Evolutionary conservation across 1,140 invertebrate genomes (phyloP).

Genomic region (Brachionus angularis): DNA sequence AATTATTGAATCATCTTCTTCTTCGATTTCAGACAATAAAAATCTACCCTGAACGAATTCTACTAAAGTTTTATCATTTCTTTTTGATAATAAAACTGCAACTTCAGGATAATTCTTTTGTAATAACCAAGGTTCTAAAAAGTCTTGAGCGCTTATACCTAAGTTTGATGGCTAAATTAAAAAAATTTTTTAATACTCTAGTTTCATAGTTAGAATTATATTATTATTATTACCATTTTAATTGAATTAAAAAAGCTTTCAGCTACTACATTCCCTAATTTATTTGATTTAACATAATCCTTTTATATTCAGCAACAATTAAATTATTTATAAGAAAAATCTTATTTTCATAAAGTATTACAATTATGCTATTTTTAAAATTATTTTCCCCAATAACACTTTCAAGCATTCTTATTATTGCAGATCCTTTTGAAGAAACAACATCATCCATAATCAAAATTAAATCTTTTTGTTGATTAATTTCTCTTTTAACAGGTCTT

Average conservation of each 20-base stretch:
- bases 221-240: not conserved
- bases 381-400: not conserved
- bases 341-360: conserved; percentile 9
- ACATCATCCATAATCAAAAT: not conserved
- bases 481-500: not conserved
- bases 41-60: conserved; percentile 29
- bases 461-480: not conserved
- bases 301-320: not conserved
- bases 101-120: conserved; percentile 44
- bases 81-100: conserved; percentile 12
- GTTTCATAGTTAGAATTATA: not conserved
- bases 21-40: conserved; percentile 11
- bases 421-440: conserved; percentile 18
- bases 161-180: conserved; percentile 12
- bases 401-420: conserved; percentile 30
- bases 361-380: not conserved
- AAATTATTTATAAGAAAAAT: not conserved
- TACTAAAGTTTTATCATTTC: conserved; percentile 3
- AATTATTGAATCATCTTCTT: not conserved
- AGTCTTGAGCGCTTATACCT: not conserved
- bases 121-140: conserved; percentile 22
- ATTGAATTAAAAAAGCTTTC: conserved; percentile 14
- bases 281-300: conserved; percentile 28
- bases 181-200: not conserved
- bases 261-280: not conserved